These are phyloP conservation scores for Hippocampus comes DNA, from an alignment of 2,113 vertebrate genomes.

Conservation along the genomic window DNA sequence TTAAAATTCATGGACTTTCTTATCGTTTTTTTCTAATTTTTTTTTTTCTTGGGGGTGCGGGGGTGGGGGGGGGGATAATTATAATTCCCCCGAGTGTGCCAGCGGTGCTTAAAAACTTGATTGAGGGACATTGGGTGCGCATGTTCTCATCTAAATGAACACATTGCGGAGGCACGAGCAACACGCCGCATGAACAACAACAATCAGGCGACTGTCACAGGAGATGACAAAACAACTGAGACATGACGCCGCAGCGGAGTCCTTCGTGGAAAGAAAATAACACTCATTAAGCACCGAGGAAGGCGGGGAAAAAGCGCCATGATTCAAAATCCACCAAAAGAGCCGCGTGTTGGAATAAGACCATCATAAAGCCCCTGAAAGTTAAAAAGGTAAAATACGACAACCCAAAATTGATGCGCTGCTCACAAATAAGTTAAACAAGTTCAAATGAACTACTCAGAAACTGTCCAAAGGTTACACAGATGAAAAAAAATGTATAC, in stretches of 20 bases:
- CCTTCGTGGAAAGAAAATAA: background rate
- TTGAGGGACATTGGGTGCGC: conserved; percentile 74
- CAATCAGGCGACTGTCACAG: conserved; percentile 17
- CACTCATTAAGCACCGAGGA: background rate
- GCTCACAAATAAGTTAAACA: too few species aligned
- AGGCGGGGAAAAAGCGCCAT: background rate
- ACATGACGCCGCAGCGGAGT: background rate
- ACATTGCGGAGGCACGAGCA: conserved; percentile 22
- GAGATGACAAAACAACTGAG: conserved; percentile 18
- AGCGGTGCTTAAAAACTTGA: conserved; percentile 77
- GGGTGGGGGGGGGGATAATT: conserved; percentile 52
- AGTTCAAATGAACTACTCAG: too few species aligned
- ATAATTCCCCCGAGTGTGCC: conserved; percentile 64
- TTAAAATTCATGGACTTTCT: conserved; percentile 93
- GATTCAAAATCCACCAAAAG: background rate
- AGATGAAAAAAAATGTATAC: too few species aligned
- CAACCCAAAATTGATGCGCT: too few species aligned
- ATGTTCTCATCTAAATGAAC: conserved; percentile 47
- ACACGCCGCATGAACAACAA: conserved; percentile 23
- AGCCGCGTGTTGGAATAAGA: too few species aligned
- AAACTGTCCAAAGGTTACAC: too few species aligned
- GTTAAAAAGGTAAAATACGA: too few species aligned
- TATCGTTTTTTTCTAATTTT: conserved; percentile 74
- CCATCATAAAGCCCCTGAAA: too few species aligned
- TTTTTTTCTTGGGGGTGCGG: background rate